Evolutionary conservation across 2,113 vertebrate species (phyloP), one percentile per base, ranked within the genome.

Genomic region (Myocastor coypus): DNA sequence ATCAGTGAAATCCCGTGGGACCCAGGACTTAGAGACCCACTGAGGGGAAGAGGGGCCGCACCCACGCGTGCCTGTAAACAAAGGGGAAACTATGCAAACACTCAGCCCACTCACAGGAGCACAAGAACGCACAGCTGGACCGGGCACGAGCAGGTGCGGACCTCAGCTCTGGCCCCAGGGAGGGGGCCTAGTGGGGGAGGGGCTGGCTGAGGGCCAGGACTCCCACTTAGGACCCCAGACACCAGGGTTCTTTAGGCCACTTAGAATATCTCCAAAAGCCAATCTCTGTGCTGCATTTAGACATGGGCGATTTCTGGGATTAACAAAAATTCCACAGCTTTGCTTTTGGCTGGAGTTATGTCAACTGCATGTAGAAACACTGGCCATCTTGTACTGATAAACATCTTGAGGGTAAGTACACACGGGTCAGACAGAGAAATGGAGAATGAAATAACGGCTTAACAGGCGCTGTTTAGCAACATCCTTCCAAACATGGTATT

Each of bases 291-390:
- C 69, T 78, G 30, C 59, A 71, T 37, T 77, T 34, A 73, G 61
- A 68, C 69, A 52, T 7, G 71, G n/a, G 61, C 92, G 61, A 30
- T 89, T 80, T 88, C 89, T 86, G 80, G 83, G 86, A 91, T 92
- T 89, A 95, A 68, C 52, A 75, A 57, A 88, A 84, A 86, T 78
- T 68, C 86, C 86, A 82, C 32, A 61, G 30, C 52, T 96, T 85
- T 94, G 91, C 85, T 92, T 92, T 95, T 57, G 94, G 78, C 92
- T 90, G 26, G 78, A 92, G 83, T 91, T 26, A 69, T 7, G 64
- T 87, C 82, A 95, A 63, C 73, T 83, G 59, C 42, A 1, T 20
- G 42, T 32, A 95, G 84, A 93, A 94, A 94, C 37, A 26, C 14
- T 57, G 89, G 57, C 63, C 59, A 34, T 84, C 73, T 89, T 55